Base-by-base conservation (phyloP, 2,113 vertebrate species). In the Crotalus viridis region DNA sequence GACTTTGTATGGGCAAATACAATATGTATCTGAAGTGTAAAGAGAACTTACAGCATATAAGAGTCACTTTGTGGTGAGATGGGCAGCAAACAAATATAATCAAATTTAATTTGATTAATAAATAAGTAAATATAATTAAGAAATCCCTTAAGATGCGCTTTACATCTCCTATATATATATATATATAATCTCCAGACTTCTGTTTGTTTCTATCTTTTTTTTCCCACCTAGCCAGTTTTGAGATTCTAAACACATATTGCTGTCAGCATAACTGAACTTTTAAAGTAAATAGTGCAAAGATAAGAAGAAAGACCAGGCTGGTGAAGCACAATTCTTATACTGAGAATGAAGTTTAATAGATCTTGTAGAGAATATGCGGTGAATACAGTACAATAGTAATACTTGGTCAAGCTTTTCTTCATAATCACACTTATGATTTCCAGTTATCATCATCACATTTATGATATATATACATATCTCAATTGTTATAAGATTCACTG, bases 241-340 rank as follows among this genome's bases (percentile, higher is more conserved):
- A 52, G 39, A 22, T 2, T 26, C 51, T 21, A 0, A 24, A 59
- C 0, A 19, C n/a, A 0, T 0, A 1, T 5, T 88, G 91, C 88
- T 1, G 0, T 3, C 1, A 81, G 92, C 59, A 69, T 15, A 22
- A 10, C 28, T n/a, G 89, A 55, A 85, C 54, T 6, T 43, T 19
- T n/a, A 3, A 56, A 61, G 51, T 81, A 88, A 28, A 48, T 51
- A 59, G 33, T 88, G 81, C 43, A 69, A 33, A 88, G 74, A 13
- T 1, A 0, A 51, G 52, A 24, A 52, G 52, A 89, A 85, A 43
- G 46, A 22, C 9, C 43, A 0, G 3, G 0, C 1, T 17, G 22
- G 8, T 8, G 0, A 91, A 26, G 4, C 21, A 64, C 21, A 51
- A 88, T 4, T 0, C 4, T 19, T 0, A 39, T 81, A 39, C 33